Conservation (phyloP, 92 coral and sea anemone genomes). For the Pocillopora grandis region DNA sequence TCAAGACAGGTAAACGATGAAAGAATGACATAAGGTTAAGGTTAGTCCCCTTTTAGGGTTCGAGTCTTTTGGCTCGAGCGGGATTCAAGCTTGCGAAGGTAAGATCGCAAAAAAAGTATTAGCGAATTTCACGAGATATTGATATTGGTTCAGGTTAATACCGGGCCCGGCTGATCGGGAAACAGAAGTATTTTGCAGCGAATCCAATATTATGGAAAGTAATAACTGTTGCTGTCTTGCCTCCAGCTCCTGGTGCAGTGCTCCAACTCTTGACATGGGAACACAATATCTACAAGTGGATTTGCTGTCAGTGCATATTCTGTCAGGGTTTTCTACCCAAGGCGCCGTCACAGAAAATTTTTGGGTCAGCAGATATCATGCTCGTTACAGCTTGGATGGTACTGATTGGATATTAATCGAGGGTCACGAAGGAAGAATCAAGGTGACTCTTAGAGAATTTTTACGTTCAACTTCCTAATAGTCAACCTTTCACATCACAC, state of each 20-base stretch:
- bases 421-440: not conserved
- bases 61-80: not conserved
- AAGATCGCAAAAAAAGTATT: no score
- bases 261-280: not conserved
- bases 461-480: not conserved
- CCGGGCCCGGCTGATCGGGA: no score
- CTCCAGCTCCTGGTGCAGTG: slow-evolving; percentile 30
- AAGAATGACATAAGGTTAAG: not conserved
- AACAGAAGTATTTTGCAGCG: no score
- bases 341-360: slow-evolving; percentile 9
- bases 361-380: slow-evolving; percentile 48
- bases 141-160: no score
- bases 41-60: no score
- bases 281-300: slow-evolving; percentile 7
- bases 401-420: slow-evolving; percentile 30
- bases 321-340: no score
- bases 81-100: no score
- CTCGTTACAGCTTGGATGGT: slow-evolving; percentile 36
- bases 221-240: not conserved
- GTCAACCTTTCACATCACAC: no score
- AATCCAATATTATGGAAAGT: not conserved
- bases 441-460: not conserved
- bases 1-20: not conserved
- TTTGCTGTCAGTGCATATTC: no score
- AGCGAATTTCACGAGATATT: no score